Evolutionary conservation across 2,113 vertebrate species (phyloP).

Genomic region (Sinosuthora webbiana): DNA sequence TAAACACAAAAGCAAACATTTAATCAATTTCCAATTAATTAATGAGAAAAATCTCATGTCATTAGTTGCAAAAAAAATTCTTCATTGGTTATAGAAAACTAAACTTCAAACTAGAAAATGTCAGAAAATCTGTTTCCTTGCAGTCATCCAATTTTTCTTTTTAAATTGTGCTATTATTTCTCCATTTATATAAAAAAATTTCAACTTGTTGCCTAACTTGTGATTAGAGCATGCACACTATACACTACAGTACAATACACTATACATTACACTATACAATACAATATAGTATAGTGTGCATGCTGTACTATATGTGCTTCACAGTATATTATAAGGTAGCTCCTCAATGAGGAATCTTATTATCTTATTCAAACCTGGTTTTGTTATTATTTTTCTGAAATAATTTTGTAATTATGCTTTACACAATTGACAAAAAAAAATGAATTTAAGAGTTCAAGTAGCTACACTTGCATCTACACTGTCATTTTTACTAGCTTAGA

Average conservation of each 20-base stretch:
- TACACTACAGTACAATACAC: too few relatives aligned
- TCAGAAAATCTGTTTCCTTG: not conserved
- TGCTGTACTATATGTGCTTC: too few relatives aligned
- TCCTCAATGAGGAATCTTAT: not conserved
- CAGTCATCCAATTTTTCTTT: not conserved
- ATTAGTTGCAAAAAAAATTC: not conserved
- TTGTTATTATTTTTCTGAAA: not conserved
- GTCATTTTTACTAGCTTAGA: not conserved
- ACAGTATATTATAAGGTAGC: not conserved
- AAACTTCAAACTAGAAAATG: not conserved
- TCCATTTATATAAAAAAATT: not conserved
- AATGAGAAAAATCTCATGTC: not conserved
- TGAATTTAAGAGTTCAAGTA: not conserved
- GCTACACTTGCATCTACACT: too few relatives aligned
- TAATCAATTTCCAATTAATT: not conserved
- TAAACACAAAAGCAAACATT: not conserved
- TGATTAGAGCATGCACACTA: not conserved
- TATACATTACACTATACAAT: too few relatives aligned
- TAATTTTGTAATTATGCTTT: not conserved
- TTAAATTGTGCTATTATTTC: not conserved
- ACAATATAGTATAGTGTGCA: too few relatives aligned
- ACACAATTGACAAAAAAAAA: not conserved
- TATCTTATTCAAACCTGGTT: not conserved
- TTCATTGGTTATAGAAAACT: not conserved
- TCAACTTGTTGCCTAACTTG: not conserved